Percentiles rank a stretch among this genome's conserved stretches.
These are phyloP conservation scores for Heloderma charlesbogerti DNA, from an alignment of 2,113 vertebrate genomes.

Conservation along the genomic window DNA sequence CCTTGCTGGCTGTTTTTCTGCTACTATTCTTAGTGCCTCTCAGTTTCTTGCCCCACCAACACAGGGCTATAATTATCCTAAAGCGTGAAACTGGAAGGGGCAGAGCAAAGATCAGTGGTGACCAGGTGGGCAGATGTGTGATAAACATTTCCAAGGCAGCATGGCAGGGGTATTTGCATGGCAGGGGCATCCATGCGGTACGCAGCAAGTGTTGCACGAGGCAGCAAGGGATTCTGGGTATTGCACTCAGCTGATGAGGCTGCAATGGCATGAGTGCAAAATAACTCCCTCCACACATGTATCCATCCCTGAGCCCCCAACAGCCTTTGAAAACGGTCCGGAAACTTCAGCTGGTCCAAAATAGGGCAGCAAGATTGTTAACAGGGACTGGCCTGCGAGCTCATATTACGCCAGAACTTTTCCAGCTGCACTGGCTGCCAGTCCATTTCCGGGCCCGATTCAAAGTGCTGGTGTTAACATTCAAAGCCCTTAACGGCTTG, in stretches of 20 bases:
- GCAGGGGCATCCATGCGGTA: background rate
- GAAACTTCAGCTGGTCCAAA: no score
- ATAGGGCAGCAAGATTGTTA: no score
- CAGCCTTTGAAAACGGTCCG: no score
- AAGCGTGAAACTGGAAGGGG: background rate
- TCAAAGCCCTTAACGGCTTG: no score
- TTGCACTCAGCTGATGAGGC: background rate
- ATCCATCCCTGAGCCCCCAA: no score
- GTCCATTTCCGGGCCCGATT: no score
- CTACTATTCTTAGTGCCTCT: background rate
- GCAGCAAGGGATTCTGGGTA: constrained; percentile 2
- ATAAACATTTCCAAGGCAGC: background rate
- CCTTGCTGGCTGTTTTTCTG: background rate
- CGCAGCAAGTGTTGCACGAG: background rate
- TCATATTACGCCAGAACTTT: no score
- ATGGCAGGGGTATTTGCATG: background rate
- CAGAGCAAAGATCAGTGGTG: background rate
- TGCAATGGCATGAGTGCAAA: background rate
- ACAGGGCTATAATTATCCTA: background rate
- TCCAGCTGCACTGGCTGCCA: no score
- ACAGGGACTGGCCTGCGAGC: no score
- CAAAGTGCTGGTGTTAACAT: no score
- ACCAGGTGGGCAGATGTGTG: background rate
- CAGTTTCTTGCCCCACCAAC: background rate
- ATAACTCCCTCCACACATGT: no score